These are phyloP conservation scores for Agelastica alni DNA, from an alignment of 2,888 invertebrate genomes.

Conservation along the genomic window DNA sequence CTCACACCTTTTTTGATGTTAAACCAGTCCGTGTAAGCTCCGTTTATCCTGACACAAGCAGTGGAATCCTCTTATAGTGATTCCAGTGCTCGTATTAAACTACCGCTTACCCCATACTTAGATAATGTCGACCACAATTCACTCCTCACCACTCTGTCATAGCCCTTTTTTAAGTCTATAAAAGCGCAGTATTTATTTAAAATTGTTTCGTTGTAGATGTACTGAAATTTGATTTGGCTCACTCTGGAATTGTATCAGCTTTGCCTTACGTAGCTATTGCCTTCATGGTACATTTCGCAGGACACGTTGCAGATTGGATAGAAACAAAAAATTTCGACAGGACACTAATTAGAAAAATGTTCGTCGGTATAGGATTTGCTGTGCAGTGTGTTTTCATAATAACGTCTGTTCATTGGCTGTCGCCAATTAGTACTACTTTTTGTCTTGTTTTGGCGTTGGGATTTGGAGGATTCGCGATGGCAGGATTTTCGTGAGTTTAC, in stretches of 20 bases:
- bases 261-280: conserved; percentile 90
- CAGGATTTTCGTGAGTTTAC: conserved; percentile 34
- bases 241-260: conserved; percentile 83
- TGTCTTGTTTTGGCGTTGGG: conserved; percentile 34
- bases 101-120: no score
- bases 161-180: no score
- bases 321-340: conserved; percentile 68
- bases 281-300: conserved; percentile 75
- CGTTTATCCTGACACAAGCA: no score
- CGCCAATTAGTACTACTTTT: conserved; percentile 54
- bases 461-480: conserved; percentile 32
- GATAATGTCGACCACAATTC: no score
- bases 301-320: conserved; percentile 81
- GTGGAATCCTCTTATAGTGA: no score
- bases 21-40: no score
- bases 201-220: conserved; percentile 62
- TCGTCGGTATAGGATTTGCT: conserved; percentile 74
- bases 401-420: conserved; percentile 72
- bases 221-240: conserved; percentile 70
- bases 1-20: no score
- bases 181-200: neutral
- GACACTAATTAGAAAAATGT: conserved; percentile 69
- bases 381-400: conserved; percentile 85
- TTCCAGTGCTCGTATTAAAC: no score
- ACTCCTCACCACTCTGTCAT: no score